A percentile compares a stretch with the other conserved stretches of the same genome.
Conservation (phyloP, 2,888 invertebrate species). For the Apamea anceps region DNA sequence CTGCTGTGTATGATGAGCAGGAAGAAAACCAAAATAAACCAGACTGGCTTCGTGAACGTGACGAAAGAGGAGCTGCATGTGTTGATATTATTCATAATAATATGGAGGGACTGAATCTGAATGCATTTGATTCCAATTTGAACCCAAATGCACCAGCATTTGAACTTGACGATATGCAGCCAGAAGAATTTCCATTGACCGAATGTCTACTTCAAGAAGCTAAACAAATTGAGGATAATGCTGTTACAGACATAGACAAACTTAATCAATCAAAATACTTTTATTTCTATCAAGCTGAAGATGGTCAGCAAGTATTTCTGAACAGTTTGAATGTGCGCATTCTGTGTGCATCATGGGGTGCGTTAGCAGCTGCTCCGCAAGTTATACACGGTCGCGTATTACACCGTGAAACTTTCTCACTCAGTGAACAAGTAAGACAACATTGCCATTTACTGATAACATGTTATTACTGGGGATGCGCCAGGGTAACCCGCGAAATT, state of each 20-base stretch:
- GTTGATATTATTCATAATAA: slow-evolving; percentile 76
- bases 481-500: too few relatives aligned
- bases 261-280: slow-evolving; percentile 91
- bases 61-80: slow-evolving; percentile 83
- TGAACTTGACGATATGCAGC: slow-evolving; percentile 71
- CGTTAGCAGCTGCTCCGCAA: slow-evolving; percentile 94
- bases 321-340: slow-evolving; percentile 97
- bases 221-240: slow-evolving; percentile 70
- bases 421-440: slow-evolving; percentile 91
- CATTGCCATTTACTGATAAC: neutral
- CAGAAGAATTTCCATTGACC: slow-evolving; percentile 79
- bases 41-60: slow-evolving; percentile 86
- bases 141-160: slow-evolving; percentile 84
- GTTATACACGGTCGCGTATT: slow-evolving; percentile 94
- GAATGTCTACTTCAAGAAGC: slow-evolving; percentile 70
- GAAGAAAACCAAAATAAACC: slow-evolving; percentile 79
- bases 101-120: slow-evolving; percentile 73
- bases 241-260: slow-evolving; percentile 81
- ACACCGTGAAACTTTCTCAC: slow-evolving; percentile 96
- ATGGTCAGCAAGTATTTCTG: slow-evolving; percentile 98
- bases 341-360: slow-evolving; percentile 96
- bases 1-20: slow-evolving; percentile 80
- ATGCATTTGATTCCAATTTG: slow-evolving; percentile 74
- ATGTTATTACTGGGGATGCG: neutral
- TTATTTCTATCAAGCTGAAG: slow-evolving; percentile 96